These are phyloP conservation scores for Mayetiola destructor DNA, from an alignment of 2,888 invertebrate species.

Conservation along the genomic window DNA sequence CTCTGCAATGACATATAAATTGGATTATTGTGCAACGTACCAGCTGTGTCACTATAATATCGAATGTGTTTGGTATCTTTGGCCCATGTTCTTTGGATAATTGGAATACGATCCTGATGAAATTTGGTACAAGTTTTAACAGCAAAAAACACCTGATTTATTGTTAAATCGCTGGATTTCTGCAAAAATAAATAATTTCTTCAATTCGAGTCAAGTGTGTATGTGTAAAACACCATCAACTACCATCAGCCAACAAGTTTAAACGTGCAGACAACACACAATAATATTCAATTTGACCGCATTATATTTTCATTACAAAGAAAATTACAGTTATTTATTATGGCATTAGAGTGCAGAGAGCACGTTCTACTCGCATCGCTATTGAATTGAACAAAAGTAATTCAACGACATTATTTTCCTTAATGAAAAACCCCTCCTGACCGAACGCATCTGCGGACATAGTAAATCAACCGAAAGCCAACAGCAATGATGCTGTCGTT, in stretches of 20 bases:
- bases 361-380: no score
- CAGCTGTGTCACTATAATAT: conserved; percentile 68
- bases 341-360: no score
- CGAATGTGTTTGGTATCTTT: conserved; percentile 51
- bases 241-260: no score
- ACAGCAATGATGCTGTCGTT: neutral
- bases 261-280: neutral
- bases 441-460: neutral
- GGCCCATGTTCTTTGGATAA: conserved; percentile 77
- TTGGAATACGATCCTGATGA: conserved; percentile 59
- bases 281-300: conserved; percentile 14
- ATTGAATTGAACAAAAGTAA: no score
- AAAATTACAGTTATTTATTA: neutral
- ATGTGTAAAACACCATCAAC: no score
- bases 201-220: no score
- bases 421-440: conserved; percentile 12
- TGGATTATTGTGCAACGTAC: conserved; percentile 38
- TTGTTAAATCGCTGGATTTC: conserved; percentile 35
- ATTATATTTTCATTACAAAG: neutral
- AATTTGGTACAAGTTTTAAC: conserved; percentile 83
- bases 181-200: neutral
- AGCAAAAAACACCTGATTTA: conserved; percentile 60
- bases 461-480: neutral
- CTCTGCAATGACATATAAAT: neutral
- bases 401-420: neutral